Conservation (phyloP, 2,888 invertebrate species). For the Busseola fusca region DNA sequence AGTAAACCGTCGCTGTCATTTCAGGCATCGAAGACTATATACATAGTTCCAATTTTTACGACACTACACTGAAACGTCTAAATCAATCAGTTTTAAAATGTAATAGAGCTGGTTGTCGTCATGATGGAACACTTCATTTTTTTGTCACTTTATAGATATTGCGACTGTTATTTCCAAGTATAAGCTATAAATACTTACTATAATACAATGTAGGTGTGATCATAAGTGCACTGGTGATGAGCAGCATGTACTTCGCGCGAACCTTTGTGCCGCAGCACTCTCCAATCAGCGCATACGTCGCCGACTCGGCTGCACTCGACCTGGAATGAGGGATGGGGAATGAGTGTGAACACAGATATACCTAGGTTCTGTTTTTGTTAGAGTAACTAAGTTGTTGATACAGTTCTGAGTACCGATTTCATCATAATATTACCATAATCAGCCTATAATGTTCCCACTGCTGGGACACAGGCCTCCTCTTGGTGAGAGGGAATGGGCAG, state of each 20-base stretch:
- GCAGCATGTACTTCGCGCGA: conserved; percentile 82
- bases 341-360: background rate
- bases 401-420: too few species aligned
- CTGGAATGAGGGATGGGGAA: conserved; percentile 65
- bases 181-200: conserved; percentile 64
- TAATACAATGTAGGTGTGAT: conserved; percentile 81
- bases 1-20: too few species aligned
- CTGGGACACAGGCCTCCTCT: too few species aligned
- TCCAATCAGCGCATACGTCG: conserved; percentile 89
- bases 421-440: too few species aligned
- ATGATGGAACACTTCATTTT: background rate
- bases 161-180: background rate
- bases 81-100: background rate
- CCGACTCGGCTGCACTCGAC: conserved; percentile 86
- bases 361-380: too few species aligned
- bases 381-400: too few species aligned
- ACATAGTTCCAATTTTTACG: background rate
- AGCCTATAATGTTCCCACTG: too few species aligned
- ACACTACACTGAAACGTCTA: background rate
- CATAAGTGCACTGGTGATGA: conserved; percentile 83
- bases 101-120: background rate
- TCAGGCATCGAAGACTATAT: too few species aligned
- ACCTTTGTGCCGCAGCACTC: conserved; percentile 84
- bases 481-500: too few species aligned
- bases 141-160: background rate